phyloP scores from a whole-genome alignment of 2,888 invertebrate species.

The Noctua janthe region DNA sequence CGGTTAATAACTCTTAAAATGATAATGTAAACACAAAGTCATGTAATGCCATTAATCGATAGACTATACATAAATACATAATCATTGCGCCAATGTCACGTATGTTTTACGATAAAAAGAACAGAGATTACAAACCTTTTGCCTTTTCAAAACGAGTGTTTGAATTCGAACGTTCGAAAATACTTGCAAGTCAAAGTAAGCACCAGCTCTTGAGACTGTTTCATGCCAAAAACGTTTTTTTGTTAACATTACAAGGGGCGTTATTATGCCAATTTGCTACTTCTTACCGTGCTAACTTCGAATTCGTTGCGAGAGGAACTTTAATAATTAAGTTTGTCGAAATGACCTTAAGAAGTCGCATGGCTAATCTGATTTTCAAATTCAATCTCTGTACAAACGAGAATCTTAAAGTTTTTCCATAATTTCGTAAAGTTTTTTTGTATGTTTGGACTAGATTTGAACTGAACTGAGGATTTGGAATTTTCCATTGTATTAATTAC shows the following conservation, averaged over 20 bases:
- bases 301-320: conserved; percentile 53
- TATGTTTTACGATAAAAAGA: conserved; percentile 1
- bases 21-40: conserved; percentile 6
- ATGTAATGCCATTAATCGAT: conserved; percentile 27
- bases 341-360: conserved; percentile 63
- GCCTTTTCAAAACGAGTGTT: conserved; percentile 16
- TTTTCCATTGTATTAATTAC: background rate
- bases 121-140: conserved; percentile 26
- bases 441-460: conserved; percentile 8
- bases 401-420: conserved; percentile 31
- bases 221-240: conserved; percentile 40
- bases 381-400: conserved; percentile 52
- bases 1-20: conserved; percentile 6
- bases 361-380: conserved; percentile 65
- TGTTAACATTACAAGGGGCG: conserved; percentile 33
- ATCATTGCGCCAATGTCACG: conserved; percentile 25
- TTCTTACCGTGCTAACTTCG: conserved; percentile 46
- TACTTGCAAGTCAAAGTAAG: conserved; percentile 41
- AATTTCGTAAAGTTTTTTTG: conserved; percentile 41
- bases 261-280: conserved; percentile 60
- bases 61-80: conserved; percentile 3
- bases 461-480: no score
- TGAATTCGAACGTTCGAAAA: conserved; percentile 2
- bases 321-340: conserved; percentile 65
- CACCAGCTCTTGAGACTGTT: conserved; percentile 8